Evolutionary conservation across 2,797 vertebrate species (phyloP).

Genomic region (Manis javanica): DNA sequence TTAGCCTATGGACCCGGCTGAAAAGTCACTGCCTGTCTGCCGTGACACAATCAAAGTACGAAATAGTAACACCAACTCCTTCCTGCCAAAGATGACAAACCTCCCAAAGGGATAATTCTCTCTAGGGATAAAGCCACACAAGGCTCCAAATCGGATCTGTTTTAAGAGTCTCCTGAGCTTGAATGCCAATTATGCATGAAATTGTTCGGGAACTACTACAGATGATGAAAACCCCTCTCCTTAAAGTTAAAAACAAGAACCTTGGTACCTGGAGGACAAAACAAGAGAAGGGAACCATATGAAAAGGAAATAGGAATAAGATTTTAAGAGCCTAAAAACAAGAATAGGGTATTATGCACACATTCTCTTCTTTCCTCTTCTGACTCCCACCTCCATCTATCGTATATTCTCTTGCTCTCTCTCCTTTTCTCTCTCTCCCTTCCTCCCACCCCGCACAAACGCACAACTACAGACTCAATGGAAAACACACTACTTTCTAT

Average conservation of each 20-base stretch:
- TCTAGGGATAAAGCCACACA: conserved; percentile 76
- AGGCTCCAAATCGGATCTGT: conserved; percentile 66
- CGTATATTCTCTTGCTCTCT: neutral
- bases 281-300: neutral
- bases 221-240: conserved; percentile 66
- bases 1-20: conserved; percentile 70
- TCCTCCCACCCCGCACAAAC: neutral
- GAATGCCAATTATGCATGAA: conserved; percentile 79
- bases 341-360: neutral
- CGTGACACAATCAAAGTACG: conserved; percentile 58
- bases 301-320: conserved; percentile 58
- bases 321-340: conserved; percentile 29
- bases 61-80: conserved; percentile 77
- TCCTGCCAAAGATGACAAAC: conserved; percentile 77
- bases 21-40: conserved; percentile 67
- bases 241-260: conserved; percentile 69
- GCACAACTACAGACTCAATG: neutral
- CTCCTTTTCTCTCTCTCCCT: neutral
- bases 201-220: conserved; percentile 40
- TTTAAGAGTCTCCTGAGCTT: conserved; percentile 74
- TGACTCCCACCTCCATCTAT: neutral
- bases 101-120: conserved; percentile 79
- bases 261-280: conserved; percentile 62
- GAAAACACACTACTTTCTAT: conserved; percentile 31
- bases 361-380: neutral